A percentile compares a stretch with the other conserved stretches of the same genome.
Conservation (phyloP, 2,888 invertebrate species). For the Melanostoma mellinum region DNA sequence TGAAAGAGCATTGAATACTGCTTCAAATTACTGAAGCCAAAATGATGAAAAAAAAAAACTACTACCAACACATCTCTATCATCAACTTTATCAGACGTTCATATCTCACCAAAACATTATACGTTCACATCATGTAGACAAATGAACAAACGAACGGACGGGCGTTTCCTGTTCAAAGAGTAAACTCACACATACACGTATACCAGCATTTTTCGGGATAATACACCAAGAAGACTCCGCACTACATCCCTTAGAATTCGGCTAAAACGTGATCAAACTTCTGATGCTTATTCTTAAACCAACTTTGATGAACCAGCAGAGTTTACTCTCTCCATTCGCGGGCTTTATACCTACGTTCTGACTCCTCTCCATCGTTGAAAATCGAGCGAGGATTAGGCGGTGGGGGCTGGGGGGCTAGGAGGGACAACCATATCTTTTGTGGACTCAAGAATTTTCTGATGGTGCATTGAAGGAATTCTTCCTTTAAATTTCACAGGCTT, state of each 20-base stretch:
- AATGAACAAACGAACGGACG: slow-evolving; percentile 42
- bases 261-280: slow-evolving; percentile 70
- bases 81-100: too few species aligned
- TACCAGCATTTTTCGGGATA: slow-evolving; percentile 51
- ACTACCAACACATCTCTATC: too few species aligned
- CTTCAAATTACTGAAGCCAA: too few species aligned
- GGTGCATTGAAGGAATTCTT: slow-evolving; percentile 43
- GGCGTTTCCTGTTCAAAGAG: slow-evolving; percentile 50
- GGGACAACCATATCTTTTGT: slow-evolving; percentile 4
- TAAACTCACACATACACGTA: slow-evolving; percentile 10
- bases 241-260: slow-evolving; percentile 70
- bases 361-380: slow-evolving; percentile 4
- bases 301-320: slow-evolving; percentile 72
- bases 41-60: too few species aligned
- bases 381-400: neutral
- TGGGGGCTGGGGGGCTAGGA: neutral
- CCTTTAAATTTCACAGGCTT: slow-evolving; percentile 59
- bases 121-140: slow-evolving; percentile 28
- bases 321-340: slow-evolving; percentile 27
- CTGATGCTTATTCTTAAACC: slow-evolving; percentile 45
- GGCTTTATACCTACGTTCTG: neutral
- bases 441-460: slow-evolving; percentile 7
- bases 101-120: too few species aligned
- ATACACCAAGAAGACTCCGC: slow-evolving; percentile 52
- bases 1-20: too few species aligned